These are phyloP conservation scores for Drosophila yakuba DNA, from an alignment of 1,140 invertebrate species.

Conservation along the genomic window DNA sequence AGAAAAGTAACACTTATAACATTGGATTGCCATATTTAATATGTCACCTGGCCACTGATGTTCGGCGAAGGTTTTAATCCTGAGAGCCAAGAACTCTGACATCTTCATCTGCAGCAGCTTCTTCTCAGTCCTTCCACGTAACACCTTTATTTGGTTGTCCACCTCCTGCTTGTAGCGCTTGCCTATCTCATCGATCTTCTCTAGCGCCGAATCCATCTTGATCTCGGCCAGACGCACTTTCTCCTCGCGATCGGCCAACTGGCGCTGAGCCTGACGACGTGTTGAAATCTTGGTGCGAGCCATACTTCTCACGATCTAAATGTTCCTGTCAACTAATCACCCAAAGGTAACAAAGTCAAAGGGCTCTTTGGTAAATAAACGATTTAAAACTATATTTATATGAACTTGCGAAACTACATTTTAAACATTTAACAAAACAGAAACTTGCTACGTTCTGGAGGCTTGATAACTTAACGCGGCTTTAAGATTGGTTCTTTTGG, in stretches of 20 bases:
- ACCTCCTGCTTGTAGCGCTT: slow-evolving; percentile 27
- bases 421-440: neutral
- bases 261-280: slow-evolving; percentile 34
- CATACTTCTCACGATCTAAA: slow-evolving; percentile 42
- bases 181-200: slow-evolving; percentile 47
- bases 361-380: neutral
- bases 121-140: slow-evolving; percentile 25
- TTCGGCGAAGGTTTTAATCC: slow-evolving; percentile 22
- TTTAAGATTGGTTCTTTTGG: too few relatives aligned
- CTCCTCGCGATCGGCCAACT: slow-evolving; percentile 46
- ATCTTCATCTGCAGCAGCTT: slow-evolving; percentile 53
- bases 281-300: slow-evolving; percentile 51
- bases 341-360: neutral
- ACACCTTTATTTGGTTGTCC: slow-evolving; percentile 40
- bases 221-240: slow-evolving; percentile 47
- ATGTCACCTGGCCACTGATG: slow-evolving; percentile 10
- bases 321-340: neutral
- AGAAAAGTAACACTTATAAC: neutral
- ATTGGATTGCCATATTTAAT: neutral
- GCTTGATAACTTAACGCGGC: neutral
- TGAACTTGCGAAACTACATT: neutral
- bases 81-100: slow-evolving; percentile 40
- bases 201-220: slow-evolving; percentile 43
- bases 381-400: neutral
- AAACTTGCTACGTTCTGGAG: too few relatives aligned